These are phyloP conservation scores for Eilema sororculum DNA, from an alignment of 2,888 invertebrate genomes.

Conservation along the genomic window DNA sequence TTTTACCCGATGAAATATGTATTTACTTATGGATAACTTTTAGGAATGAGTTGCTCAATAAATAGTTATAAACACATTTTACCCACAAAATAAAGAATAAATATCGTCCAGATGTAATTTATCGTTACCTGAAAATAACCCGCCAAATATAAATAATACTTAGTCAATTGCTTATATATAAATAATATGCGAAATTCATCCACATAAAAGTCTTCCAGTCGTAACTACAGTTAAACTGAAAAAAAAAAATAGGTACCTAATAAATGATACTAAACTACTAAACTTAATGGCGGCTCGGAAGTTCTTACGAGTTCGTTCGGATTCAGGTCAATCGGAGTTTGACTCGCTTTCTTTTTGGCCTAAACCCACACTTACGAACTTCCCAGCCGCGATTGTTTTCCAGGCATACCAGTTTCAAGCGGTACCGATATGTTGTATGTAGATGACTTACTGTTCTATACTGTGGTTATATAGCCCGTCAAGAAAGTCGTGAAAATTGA, in stretches of 20 bases:
- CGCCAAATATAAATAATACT: neutral
- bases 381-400: no score
- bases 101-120: neutral
- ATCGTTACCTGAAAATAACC: neutral
- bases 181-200: neutral
- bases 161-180: neutral
- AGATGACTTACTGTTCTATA: constrained; percentile 2
- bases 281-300: no score
- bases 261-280: neutral
- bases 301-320: no score
- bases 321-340: no score
- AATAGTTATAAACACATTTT: neutral
- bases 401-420: no score
- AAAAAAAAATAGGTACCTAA: neutral
- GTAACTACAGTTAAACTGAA: neutral
- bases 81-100: no score
- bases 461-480: constrained; percentile 15
- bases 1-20: neutral
- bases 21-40: no score
- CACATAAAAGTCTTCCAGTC: neutral
- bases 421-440: neutral
- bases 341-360: no score
- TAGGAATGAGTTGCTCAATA: neutral
- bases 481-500: no score
- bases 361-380: no score